Evolutionary conservation across 64 coral and sea anemone genomes (phyloP).

Genomic region (Platygyra sinensis): DNA sequence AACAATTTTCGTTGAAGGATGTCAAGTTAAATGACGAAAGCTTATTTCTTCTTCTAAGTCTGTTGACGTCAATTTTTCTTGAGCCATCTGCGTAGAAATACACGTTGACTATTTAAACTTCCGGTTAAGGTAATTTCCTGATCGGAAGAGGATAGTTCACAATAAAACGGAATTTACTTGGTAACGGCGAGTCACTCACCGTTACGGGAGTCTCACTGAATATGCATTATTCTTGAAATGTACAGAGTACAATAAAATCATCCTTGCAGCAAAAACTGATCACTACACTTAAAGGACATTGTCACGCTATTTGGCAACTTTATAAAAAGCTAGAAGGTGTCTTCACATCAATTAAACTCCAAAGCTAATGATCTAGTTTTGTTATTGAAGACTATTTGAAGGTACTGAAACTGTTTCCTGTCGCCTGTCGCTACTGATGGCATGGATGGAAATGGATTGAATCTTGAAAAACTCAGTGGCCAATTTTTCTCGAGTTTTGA

Average conservation of each 20-base stretch:
- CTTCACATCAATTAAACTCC: too few relatives aligned
- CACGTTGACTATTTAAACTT: background rate
- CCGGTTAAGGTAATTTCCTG: background rate
- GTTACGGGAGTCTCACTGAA: background rate
- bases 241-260: background rate
- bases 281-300: too few relatives aligned
- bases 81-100: background rate
- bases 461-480: too few relatives aligned
- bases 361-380: too few relatives aligned
- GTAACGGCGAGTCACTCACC: background rate
- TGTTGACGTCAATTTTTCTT: background rate
- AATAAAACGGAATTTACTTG: background rate
- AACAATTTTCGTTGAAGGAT: background rate
- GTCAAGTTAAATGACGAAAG: background rate
- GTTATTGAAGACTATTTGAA: too few relatives aligned
- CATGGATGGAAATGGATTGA: too few relatives aligned
- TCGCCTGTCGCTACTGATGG: too few relatives aligned
- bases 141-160: slow-evolving; percentile 14
- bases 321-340: too few relatives aligned
- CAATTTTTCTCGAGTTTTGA: too few relatives aligned
- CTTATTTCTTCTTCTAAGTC: background rate
- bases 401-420: too few relatives aligned
- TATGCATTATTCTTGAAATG: background rate
- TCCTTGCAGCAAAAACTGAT: background rate
- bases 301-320: too few relatives aligned